Conservation (phyloP, 2,888 invertebrate species). For the Tryphoninae sp. region DNA sequence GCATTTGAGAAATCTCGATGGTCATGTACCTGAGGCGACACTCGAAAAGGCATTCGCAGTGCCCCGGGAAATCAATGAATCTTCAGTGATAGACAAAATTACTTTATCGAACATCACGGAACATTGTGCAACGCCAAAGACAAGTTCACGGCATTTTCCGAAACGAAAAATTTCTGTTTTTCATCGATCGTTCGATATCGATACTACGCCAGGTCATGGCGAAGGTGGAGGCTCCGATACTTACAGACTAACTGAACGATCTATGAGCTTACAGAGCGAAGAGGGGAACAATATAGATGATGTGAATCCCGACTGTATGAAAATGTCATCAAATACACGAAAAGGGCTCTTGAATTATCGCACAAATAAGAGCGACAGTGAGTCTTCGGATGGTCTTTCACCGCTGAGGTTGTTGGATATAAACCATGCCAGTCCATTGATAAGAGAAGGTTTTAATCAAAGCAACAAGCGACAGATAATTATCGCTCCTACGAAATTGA, state of each 20-base stretch:
- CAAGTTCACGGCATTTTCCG: constrained; percentile 61
- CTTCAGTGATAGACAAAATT: not conserved
- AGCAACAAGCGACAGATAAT: constrained; percentile 41
- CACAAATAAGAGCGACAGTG: constrained; percentile 54
- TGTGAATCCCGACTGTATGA: constrained; percentile 39
- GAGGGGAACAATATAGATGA: constrained; percentile 28
- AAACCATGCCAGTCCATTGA: not conserved
- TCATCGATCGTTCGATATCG: constrained; percentile 73
- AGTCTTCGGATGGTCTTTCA: constrained; percentile 61
- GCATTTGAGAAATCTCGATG: not conserved
- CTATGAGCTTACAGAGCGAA: constrained; percentile 61
- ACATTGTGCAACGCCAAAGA: constrained; percentile 49
- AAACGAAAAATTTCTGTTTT: constrained; percentile 75
- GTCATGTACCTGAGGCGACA: no score
- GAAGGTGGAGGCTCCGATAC: constrained; percentile 36
- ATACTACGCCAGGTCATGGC: constrained; percentile 54
- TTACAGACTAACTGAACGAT: constrained; percentile 60
- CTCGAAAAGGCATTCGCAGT: no score
- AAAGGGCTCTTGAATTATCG: constrained; percentile 63
- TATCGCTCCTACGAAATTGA: constrained; percentile 64
- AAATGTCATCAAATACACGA: constrained; percentile 18
- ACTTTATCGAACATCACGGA: not conserved
- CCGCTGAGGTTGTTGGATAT: constrained; percentile 35
- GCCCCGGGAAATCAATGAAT: no score
- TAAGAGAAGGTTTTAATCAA: not conserved